Percentiles rank a stretch among this genome's conserved stretches.
phyloP scores from a whole-genome alignment of 2,113 vertebrate genomes.

The Nesospiza acunhae region DNA sequence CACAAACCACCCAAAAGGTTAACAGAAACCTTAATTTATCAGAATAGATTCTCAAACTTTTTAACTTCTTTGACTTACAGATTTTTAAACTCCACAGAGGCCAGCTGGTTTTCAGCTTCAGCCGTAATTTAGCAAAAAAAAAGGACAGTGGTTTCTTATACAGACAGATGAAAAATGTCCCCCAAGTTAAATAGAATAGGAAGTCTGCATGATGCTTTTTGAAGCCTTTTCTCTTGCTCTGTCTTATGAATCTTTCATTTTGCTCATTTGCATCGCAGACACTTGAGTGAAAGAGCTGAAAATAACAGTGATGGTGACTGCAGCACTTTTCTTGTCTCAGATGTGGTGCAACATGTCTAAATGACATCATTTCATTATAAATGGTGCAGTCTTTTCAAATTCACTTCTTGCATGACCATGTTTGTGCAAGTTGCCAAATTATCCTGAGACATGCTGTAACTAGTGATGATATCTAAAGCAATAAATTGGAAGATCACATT shows the following conservation, averaged over 20 bases:
- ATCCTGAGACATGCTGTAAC: slow-evolving; percentile 47
- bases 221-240: slow-evolving; percentile 47
- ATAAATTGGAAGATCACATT: slow-evolving; percentile 19
- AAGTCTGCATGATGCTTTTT: slow-evolving; percentile 50
- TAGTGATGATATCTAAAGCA: slow-evolving; percentile 14
- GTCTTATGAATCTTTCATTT: slow-evolving; percentile 69
- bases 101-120: background rate
- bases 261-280: slow-evolving; percentile 54
- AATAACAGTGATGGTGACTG: slow-evolving; percentile 54
- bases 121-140: background rate
- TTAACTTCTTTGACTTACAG: background rate
- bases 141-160: background rate
- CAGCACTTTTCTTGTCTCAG: slow-evolving; percentile 57
- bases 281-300: slow-evolving; percentile 46
- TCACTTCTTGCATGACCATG: slow-evolving; percentile 27
- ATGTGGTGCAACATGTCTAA: slow-evolving; percentile 63
- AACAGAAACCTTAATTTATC: background rate
- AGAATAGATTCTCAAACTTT: background rate
- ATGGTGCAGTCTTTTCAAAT: slow-evolving; percentile 32
- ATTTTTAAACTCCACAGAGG: background rate
- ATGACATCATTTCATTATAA: slow-evolving; percentile 60
- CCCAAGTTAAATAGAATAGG: slow-evolving; percentile 42
- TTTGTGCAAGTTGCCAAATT: slow-evolving; percentile 46
- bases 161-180: slow-evolving; percentile 15
- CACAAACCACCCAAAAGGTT: background rate